These are phyloP conservation scores for Myotis davidii DNA, from an alignment of 2,113 vertebrate species.

Conservation along the genomic window DNA sequence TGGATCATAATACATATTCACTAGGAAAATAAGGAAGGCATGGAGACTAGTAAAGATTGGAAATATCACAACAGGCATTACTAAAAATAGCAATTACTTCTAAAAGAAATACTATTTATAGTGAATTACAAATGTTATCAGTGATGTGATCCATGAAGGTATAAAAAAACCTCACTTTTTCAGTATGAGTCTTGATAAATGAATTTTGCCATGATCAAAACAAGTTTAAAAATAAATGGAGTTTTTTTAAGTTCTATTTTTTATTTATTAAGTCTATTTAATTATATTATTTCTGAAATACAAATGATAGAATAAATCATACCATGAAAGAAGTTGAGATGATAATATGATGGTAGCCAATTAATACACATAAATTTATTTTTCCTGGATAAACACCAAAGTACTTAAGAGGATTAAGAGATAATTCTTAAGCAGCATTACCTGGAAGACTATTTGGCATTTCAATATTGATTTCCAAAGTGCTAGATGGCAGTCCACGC, in stretches of 20 bases:
- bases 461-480: conserved; percentile 74
- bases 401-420: conserved; percentile 64
- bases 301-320: conserved; percentile 72
- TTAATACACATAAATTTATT: conserved; percentile 63
- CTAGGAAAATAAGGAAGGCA: background rate
- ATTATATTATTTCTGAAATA: conserved; percentile 76
- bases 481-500: conserved; percentile 68
- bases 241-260: conserved; percentile 60
- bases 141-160: background rate
- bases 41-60: background rate
- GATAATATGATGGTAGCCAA: conserved; percentile 69
- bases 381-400: conserved; percentile 75
- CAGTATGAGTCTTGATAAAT: conserved; percentile 6
- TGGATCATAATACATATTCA: background rate
- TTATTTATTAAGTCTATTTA: conserved; percentile 77
- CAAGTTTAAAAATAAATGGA: too few species aligned
- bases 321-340: conserved; percentile 65
- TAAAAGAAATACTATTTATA: conserved; percentile 32
- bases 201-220: background rate
- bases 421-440: conserved; percentile 78
- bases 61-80: background rate
- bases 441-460: conserved; percentile 77
- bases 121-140: conserved; percentile 36
- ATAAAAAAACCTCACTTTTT: conserved; percentile 45
- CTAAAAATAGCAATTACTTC: background rate